A percentile compares a stretch with the other conserved stretches of the same genome.
These are phyloP conservation scores for Colistium nudipinnis DNA, from an alignment of 2,113 vertebrate species.

Conservation along the genomic window DNA sequence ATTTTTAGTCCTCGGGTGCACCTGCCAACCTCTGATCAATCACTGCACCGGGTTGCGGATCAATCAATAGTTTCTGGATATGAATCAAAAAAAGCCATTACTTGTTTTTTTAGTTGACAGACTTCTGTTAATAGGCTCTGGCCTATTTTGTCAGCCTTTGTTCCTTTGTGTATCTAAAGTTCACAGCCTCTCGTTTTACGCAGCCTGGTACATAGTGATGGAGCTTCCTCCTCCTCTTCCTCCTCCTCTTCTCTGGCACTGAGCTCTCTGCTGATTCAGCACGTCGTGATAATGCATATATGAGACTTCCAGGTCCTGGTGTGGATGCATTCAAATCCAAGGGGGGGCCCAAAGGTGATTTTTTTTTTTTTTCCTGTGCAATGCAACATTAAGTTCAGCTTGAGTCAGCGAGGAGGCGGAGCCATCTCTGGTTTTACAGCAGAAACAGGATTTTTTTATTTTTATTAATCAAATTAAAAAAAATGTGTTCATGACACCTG, in stretches of 20 bases:
- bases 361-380: conserved; percentile 38
- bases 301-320: conserved; percentile 45
- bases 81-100: too few species aligned
- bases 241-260: conserved; percentile 41
- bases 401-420: neutral
- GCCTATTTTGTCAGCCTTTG: conserved; percentile 28
- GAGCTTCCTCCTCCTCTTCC: neutral
- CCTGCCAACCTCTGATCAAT: too few species aligned
- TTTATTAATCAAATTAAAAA: too few species aligned
- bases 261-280: conserved; percentile 64
- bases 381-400: conserved; percentile 13
- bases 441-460: too few species aligned
- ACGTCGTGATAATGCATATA: conserved; percentile 52
- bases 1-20: too few species aligned
- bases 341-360: conserved; percentile 47
- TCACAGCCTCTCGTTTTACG: conserved; percentile 36
- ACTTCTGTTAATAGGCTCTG: too few species aligned
- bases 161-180: conserved; percentile 46
- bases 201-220: conserved; percentile 38
- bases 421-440: conserved; percentile 25
- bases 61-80: too few species aligned
- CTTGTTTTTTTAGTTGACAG: too few species aligned
- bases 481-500: too few species aligned
- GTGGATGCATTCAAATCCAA: conserved; percentile 61
- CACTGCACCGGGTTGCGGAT: too few species aligned